A percentile compares a stretch with the other conserved stretches of the same genome.
Evolutionary conservation across 2,888 invertebrate species (phyloP).

Genomic region (Cheilosia vulpina): DNA sequence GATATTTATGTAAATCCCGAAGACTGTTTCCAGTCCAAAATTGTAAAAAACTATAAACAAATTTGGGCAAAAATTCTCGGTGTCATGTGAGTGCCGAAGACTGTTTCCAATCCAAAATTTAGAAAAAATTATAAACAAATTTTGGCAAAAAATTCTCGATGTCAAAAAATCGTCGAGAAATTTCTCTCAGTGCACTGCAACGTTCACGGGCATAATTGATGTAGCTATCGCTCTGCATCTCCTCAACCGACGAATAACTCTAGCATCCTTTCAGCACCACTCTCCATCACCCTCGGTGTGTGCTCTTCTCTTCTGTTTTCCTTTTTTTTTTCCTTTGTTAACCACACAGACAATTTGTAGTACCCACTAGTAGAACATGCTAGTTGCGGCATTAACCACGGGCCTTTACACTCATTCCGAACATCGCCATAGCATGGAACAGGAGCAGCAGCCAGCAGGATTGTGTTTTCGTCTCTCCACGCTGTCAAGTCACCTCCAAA

Average conservation of each 20-base stretch:
- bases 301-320: not conserved
- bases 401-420: slow-evolving; percentile 42
- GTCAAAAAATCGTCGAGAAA: not conserved
- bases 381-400: slow-evolving; percentile 36
- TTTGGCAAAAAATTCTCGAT: not conserved
- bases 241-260: slow-evolving; percentile 13
- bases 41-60: not conserved
- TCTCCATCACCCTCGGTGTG: slow-evolving; percentile 11
- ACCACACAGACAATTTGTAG: slow-evolving; percentile 55
- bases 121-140: not conserved
- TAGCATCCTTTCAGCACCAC: slow-evolving; percentile 27
- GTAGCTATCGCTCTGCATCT: slow-evolving; percentile 37
- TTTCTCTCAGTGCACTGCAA: slow-evolving; percentile 31
- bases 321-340: not conserved
- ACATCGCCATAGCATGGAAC: not conserved
- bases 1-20: too few species aligned
- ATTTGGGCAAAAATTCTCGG: not conserved
- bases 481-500: not conserved
- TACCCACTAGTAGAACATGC: slow-evolving; percentile 47
- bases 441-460: slow-evolving; percentile 14
- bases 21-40: too few species aligned
- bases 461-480: slow-evolving; percentile 18
- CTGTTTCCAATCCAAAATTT: not conserved
- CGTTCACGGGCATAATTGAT: slow-evolving; percentile 47
- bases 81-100: too few species aligned